phyloP scores from a whole-genome alignment of 2,797 vertebrate species.

The Smutsia gigantea region DNA sequence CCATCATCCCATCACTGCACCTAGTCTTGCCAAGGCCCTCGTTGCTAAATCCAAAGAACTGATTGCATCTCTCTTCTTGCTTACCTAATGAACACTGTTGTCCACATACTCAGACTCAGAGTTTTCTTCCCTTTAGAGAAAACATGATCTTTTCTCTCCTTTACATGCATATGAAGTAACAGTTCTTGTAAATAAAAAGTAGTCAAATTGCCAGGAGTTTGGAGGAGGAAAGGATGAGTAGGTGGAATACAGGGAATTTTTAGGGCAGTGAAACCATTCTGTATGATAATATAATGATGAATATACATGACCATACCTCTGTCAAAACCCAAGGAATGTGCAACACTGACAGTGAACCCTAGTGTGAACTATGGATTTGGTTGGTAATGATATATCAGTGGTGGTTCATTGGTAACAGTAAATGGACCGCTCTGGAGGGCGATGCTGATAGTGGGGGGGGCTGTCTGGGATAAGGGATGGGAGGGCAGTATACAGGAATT shows the following conservation, averaged over 20 bases:
- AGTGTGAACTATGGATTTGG: neutral
- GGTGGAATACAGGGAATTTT: neutral
- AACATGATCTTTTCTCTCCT: slow-evolving; percentile 14
- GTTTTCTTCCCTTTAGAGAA: neutral
- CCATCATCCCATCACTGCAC: neutral
- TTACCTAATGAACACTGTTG: neutral
- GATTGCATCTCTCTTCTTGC: neutral
- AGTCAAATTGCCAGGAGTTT: neutral
- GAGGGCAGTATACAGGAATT: neutral
- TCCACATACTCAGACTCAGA: neutral
- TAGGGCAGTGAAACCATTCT: neutral
- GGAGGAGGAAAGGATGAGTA: neutral
- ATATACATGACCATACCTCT: neutral
- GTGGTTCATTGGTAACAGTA: neutral
- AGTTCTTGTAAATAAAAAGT: neutral
- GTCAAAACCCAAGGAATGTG: neutral
- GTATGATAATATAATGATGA: neutral
- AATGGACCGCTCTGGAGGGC: neutral
- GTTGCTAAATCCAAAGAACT: neutral
- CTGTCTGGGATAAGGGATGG: too few relatives aligned
- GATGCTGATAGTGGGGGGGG: neutral
- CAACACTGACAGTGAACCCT: neutral
- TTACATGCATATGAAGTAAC: neutral
- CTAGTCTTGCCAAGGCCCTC: neutral
- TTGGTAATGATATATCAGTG: neutral